Conservation (phyloP, 2,797 vertebrate species). For the Leptoclinus maculatus region DNA sequence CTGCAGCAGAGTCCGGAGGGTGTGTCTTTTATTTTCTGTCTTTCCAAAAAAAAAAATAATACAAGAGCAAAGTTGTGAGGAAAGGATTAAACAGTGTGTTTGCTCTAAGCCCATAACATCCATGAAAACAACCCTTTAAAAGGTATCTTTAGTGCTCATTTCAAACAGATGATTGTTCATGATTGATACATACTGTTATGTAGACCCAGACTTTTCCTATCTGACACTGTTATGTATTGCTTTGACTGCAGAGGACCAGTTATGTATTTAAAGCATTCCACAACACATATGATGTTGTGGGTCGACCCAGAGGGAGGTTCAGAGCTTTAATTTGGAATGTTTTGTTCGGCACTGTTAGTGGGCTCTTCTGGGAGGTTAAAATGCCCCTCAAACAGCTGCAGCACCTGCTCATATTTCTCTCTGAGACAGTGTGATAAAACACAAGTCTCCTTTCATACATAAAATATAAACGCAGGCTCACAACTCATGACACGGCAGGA, state of each 20-base stretch:
- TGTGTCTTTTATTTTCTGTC: too few species aligned
- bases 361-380: slow-evolving; percentile 62
- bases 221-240: neutral
- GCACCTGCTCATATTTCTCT: slow-evolving; percentile 73
- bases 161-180: neutral
- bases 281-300: slow-evolving; percentile 26
- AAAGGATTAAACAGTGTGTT: neutral
- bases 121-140: neutral
- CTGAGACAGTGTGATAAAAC: slow-evolving; percentile 69
- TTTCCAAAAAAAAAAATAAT: neutral
- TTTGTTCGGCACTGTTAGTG: slow-evolving; percentile 26
- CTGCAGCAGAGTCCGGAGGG: too few species aligned
- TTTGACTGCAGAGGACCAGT: neutral
- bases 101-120: neutral
- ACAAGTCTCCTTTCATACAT: slow-evolving; percentile 63
- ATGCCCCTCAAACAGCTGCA: slow-evolving; percentile 62
- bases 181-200: neutral
- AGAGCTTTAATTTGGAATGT: slow-evolving; percentile 39
- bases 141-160: neutral
- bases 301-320: slow-evolving; percentile 23
- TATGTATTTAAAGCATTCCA: slow-evolving; percentile 5
- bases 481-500: slow-evolving; percentile 64
- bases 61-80: neutral
- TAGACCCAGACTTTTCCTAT: neutral
- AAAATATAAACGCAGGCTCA: slow-evolving; percentile 65